A percentile compares a stretch with the other conserved stretches of the same genome.
Conservation (phyloP, 2,113 vertebrate genomes). For the Silurus glanis region DNA sequence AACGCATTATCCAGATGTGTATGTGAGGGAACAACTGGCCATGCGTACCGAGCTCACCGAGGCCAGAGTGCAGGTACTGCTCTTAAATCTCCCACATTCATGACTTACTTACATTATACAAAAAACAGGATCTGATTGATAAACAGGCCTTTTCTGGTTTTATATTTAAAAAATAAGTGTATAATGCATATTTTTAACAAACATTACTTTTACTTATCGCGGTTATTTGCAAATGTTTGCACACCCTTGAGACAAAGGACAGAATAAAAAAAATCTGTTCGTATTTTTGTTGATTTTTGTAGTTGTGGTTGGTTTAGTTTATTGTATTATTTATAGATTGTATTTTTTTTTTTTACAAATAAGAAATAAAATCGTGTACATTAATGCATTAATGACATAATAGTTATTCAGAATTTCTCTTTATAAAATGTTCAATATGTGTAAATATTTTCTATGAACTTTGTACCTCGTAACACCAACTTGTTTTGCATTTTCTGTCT, state of each 20-base stretch:
- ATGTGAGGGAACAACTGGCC: slow-evolving; percentile 96
- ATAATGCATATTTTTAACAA: neutral
- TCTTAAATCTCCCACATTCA: neutral
- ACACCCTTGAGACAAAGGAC: neutral
- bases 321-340: neutral
- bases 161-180: neutral
- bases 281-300: no score
- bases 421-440: neutral
- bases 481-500: neutral
- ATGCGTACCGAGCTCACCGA: slow-evolving; percentile 96
- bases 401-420: neutral
- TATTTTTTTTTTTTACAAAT: neutral
- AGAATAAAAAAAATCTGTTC: no score
- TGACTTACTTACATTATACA: neutral
- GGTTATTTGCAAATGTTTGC: neutral
- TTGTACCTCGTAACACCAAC: neutral
- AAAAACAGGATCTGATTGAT: neutral
- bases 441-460: neutral
- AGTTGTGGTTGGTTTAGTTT: no score
- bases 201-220: neutral
- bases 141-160: neutral
- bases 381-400: neutral
- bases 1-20: slow-evolving; percentile 97
- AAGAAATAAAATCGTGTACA: neutral
- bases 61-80: slow-evolving; percentile 90